Conservation (phyloP, 2,113 vertebrate species). For the Tachycineta bicolor region DNA sequence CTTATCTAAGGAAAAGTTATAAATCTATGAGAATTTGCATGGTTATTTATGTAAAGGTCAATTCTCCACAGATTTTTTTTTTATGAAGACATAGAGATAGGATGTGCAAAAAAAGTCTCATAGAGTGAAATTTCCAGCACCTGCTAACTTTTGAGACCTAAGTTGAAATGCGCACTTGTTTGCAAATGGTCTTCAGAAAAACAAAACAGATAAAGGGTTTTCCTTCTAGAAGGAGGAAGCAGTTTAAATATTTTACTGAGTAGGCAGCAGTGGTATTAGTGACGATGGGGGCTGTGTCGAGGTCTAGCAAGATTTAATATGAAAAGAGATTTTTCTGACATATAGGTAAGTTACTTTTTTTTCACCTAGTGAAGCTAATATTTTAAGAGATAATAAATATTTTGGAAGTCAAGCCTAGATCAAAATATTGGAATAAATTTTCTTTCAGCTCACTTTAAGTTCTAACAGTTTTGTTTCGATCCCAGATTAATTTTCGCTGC, state of each 20-base stretch:
- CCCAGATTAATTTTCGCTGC: conserved; percentile 96
- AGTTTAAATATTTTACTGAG: background rate
- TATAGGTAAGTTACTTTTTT: background rate
- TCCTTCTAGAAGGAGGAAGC: background rate
- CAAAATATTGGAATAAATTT: background rate
- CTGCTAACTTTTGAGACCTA: background rate
- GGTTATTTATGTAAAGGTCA: background rate
- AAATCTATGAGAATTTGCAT: background rate
- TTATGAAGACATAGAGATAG: background rate
- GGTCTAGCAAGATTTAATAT: background rate
- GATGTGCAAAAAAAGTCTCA: background rate
- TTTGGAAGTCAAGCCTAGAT: background rate
- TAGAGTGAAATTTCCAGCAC: background rate
- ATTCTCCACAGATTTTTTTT: background rate
- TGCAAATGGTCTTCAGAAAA: background rate
- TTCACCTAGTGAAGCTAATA: background rate
- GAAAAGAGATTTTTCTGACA: background rate
- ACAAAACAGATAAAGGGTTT: background rate
- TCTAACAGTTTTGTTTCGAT: conserved; percentile 61
- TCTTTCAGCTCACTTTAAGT: background rate
- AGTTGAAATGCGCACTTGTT: background rate
- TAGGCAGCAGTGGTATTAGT: background rate
- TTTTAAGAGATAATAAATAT: background rate
- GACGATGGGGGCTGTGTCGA: background rate
- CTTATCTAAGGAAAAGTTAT: background rate